Conservation (phyloP, 2,888 invertebrate genomes). For the Carpatolechia fugitivella region DNA sequence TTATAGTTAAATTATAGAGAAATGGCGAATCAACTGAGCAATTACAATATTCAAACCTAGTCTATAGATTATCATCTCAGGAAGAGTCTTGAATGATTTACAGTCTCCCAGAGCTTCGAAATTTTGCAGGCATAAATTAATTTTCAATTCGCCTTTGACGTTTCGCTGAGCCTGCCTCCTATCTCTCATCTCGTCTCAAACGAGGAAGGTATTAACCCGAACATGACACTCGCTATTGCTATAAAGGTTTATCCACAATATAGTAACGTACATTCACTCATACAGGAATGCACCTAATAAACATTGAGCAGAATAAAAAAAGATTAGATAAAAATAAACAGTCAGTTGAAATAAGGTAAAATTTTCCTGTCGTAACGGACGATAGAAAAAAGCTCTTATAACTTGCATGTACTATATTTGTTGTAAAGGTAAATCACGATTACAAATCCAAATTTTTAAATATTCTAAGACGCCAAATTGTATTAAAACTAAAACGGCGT, state of each 20-base stretch:
- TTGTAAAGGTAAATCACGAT: too few relatives aligned
- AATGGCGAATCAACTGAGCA: neutral
- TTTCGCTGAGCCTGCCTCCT: conserved; percentile 72
- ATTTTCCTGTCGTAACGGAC: too few relatives aligned
- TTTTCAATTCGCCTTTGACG: conserved; percentile 79
- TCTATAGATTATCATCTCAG: conserved; percentile 1
- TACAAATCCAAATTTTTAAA: too few relatives aligned
- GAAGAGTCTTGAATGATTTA: conserved; percentile 40
- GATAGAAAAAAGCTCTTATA: too few relatives aligned
- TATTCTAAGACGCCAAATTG: too few relatives aligned
- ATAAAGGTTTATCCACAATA: neutral
- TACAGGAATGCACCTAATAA: neutral
- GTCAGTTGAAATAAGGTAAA: too few relatives aligned
- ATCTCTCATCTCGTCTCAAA: conserved; percentile 48
- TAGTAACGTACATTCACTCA: neutral
- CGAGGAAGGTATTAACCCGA: conserved; percentile 60
- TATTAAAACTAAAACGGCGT: too few relatives aligned
- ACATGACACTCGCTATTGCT: conserved; percentile 45
- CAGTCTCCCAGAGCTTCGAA: conserved; percentile 54
- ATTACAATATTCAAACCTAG: neutral
- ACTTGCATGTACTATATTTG: too few relatives aligned
- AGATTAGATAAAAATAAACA: too few relatives aligned
- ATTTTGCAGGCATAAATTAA: conserved; percentile 75
- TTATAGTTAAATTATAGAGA: too few relatives aligned
- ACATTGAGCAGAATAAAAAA: too few relatives aligned